These are phyloP conservation scores for Lypha dubia DNA, from an alignment of 2,888 invertebrate species.

Conservation along the genomic window DNA sequence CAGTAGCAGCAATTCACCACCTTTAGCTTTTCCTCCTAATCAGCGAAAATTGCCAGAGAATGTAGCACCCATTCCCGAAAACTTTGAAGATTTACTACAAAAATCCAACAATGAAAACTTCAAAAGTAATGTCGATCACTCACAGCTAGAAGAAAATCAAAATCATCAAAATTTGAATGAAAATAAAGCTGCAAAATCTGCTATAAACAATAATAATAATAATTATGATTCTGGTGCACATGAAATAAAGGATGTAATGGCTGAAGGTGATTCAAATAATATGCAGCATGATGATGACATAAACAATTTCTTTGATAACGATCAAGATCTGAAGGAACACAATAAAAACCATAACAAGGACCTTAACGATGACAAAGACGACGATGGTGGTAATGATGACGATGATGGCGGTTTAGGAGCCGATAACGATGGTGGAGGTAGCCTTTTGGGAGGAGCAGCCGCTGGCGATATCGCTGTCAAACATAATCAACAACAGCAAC, in stretches of 20 bases:
- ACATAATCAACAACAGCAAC: conserved; percentile 76
- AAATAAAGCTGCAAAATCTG: conserved; percentile 50
- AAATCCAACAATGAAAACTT: conserved; percentile 75
- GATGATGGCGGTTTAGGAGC: conserved; percentile 75
- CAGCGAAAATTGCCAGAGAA: conserved; percentile 81
- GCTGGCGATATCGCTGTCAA: conserved; percentile 78
- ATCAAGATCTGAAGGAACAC: conserved; percentile 62
- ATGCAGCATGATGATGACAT: conserved; percentile 80
- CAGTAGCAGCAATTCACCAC: conserved; percentile 73
- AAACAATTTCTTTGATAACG: conserved; percentile 79
- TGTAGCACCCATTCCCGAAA: conserved; percentile 82
- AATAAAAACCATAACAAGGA: conserved; percentile 65
- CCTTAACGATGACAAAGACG: conserved; percentile 69
- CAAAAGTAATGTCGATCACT: conserved; percentile 75
- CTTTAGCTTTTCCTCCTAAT: conserved; percentile 72
- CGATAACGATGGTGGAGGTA: conserved; percentile 72
- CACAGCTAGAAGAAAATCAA: conserved; percentile 73
- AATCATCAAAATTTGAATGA: conserved; percentile 77
- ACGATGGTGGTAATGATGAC: conserved; percentile 72
- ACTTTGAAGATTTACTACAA: conserved; percentile 79
- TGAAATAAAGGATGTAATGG: conserved; percentile 81
- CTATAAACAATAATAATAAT: conserved; percentile 81
- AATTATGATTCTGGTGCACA: conserved; percentile 81
- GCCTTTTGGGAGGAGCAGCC: conserved; percentile 73
- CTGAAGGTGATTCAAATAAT: conserved; percentile 81